Percentiles rank a stretch among this genome's conserved stretches.
phyloP scores from a whole-genome alignment of 2,888 invertebrate genomes.

The Podotricha telesiphe region DNA sequence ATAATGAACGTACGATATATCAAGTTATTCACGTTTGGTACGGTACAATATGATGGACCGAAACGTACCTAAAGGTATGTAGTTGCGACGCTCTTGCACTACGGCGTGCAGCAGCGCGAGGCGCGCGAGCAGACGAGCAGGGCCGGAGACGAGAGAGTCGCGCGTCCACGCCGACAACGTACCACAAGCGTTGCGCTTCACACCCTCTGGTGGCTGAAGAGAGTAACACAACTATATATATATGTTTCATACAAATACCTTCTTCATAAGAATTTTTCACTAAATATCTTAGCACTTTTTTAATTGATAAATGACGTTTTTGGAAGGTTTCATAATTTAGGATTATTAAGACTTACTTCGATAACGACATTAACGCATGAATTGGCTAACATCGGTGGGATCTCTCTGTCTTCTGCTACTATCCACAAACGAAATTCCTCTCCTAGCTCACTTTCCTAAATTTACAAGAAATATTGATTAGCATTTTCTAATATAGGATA shows the following conservation, averaged over 20 bases:
- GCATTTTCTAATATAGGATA: neutral
- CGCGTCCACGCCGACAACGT: constrained; percentile 90
- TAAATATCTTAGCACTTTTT: too few species aligned
- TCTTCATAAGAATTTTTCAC: too few species aligned
- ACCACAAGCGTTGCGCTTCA: constrained; percentile 90
- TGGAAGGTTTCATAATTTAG: too few species aligned
- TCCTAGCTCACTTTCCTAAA: constrained; percentile 60
- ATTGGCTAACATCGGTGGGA: constrained; percentile 89
- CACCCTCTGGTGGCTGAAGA: constrained; percentile 90
- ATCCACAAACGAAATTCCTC: constrained; percentile 88
- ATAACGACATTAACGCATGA: constrained; percentile 87
- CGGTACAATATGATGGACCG: too few species aligned
- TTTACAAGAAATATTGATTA: neutral
- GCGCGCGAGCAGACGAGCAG: constrained; percentile 82
- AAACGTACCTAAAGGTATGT: constrained; percentile 91
- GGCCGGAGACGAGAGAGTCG: constrained; percentile 39
- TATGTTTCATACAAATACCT: too few species aligned
- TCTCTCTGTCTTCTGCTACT: constrained; percentile 91
- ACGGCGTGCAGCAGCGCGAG: constrained; percentile 95
- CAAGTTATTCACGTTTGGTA: too few species aligned
- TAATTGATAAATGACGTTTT: too few species aligned
- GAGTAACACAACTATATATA: neutral
- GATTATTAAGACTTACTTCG: constrained; percentile 59
- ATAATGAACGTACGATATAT: too few species aligned
- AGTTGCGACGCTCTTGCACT: constrained; percentile 94